Evolutionary conservation across 1,140 invertebrate species (phyloP).

Genomic region (Drosophila rhopaloa): DNA sequence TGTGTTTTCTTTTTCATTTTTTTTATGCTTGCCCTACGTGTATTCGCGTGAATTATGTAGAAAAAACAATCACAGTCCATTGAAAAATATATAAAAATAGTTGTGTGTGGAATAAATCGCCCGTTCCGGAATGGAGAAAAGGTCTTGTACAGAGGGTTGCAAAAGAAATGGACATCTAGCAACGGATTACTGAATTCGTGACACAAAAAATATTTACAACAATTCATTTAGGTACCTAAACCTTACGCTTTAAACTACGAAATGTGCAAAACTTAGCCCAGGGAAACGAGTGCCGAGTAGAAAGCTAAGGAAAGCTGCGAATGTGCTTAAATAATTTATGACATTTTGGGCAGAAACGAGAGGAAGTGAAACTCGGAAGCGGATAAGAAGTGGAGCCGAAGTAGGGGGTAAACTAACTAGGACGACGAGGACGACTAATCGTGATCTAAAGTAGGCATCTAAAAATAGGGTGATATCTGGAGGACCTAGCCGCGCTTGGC

Average conservation of each 20-base stretch:
- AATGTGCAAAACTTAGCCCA: conserved; percentile 70
- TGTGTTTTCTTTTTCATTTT: conserved; percentile 47
- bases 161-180: conserved; percentile 40
- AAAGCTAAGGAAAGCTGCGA: conserved; percentile 48
- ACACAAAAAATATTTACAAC: conserved; percentile 72
- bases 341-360: conserved; percentile 46
- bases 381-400: conserved; percentile 17
- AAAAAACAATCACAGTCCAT: conserved; percentile 82
- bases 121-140: conserved; percentile 46
- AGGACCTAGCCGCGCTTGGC: conserved; percentile 89
- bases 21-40: conserved; percentile 31
- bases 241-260: conserved; percentile 70
- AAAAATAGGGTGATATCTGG: conserved; percentile 42
- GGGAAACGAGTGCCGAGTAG: conserved; percentile 37
- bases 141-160: conserved; percentile 46
- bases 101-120: conserved; percentile 59
- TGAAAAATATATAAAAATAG: conserved; percentile 80
- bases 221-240: conserved; percentile 79
- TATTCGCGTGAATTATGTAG: conserved; percentile 67
- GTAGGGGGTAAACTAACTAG: conserved; percentile 36
- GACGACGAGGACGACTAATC: conserved; percentile 60
- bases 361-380: conserved; percentile 4
- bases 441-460: conserved; percentile 53
- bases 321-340: conserved; percentile 82
- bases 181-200: conserved; percentile 48